Conservation (phyloP, 2,113 vertebrate species). For the Jaculus jaculus region DNA sequence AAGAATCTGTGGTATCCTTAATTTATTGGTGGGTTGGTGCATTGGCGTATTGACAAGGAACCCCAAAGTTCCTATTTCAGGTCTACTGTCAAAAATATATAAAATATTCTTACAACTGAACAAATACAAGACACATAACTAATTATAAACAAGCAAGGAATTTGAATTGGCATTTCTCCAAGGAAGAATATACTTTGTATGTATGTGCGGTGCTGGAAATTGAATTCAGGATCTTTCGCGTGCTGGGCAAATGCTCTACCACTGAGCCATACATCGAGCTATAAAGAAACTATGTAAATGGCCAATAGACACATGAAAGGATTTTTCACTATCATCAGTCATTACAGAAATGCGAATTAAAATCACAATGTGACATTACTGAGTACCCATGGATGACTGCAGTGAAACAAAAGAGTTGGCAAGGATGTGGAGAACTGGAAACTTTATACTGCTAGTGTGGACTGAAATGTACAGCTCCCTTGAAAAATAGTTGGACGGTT, state of each 20-base stretch:
- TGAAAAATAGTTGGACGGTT: not conserved
- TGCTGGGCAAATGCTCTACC: not conserved
- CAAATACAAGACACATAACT: not conserved
- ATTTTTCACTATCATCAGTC: not conserved
- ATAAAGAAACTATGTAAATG: not conserved
- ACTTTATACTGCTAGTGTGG: not conserved
- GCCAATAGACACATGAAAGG: not conserved
- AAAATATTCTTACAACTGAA: constrained; percentile 4
- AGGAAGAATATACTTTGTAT: not conserved
- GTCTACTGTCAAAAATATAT: not conserved
- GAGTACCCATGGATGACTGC: not conserved
- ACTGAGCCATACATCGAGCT: not conserved
- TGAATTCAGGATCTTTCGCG: not conserved
- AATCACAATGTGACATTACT: not conserved
- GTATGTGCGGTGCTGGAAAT: not conserved
- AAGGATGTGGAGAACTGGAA: not conserved
- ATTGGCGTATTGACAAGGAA: too few species aligned
- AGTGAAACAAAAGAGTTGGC: not conserved
- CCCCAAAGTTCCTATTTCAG: too few species aligned
- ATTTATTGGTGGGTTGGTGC: too few species aligned
- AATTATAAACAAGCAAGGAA: not conserved
- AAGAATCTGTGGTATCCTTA: too few species aligned
- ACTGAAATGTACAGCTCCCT: not conserved
- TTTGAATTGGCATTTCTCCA: not conserved
- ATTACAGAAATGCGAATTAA: constrained; percentile 12